phyloP scores from a whole-genome alignment of 2,113 vertebrate genomes.

The Calidris pugnax region DNA sequence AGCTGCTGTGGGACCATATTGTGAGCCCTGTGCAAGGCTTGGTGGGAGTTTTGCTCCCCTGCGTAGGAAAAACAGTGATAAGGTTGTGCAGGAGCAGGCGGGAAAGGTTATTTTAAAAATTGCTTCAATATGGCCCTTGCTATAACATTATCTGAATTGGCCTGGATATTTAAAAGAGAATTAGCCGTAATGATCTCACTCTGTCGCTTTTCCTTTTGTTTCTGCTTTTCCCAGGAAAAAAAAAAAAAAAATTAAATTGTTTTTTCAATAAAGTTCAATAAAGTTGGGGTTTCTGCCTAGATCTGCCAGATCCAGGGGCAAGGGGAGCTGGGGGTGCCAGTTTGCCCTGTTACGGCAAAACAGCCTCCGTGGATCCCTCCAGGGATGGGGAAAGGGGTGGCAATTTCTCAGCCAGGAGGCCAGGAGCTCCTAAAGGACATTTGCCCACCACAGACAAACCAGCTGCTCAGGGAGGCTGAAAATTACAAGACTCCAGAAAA shows the following conservation, averaged over 20 bases:
- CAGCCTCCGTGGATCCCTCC: neutral
- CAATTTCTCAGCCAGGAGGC: neutral
- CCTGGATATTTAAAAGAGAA: conserved; percentile 51
- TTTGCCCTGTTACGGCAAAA: neutral
- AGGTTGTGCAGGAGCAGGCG: conserved; percentile 40
- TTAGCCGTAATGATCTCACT: conserved; percentile 50
- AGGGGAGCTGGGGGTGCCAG: neutral
- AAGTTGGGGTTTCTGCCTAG: neutral
- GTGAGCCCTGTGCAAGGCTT: conserved; percentile 7
- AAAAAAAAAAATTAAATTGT: neutral
- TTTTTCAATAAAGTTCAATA: neutral
- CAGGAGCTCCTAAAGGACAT: neutral
- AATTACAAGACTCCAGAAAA: neutral
- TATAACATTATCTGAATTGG: conserved; percentile 50
- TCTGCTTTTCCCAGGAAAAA: neutral
- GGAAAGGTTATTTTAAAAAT: conserved; percentile 57
- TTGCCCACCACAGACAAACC: neutral
- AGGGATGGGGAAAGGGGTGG: neutral
- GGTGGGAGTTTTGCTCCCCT: conserved; percentile 13
- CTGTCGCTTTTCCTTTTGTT: neutral
- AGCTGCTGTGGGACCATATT: conserved; percentile 34
- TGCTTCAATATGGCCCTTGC: conserved; percentile 52
- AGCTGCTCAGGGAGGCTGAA: neutral
- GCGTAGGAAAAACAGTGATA: conserved; percentile 38
- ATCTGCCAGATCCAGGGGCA: neutral